Conservation (phyloP, 2,888 invertebrate genomes). For the Scelioninae gen. 2 region DNA sequence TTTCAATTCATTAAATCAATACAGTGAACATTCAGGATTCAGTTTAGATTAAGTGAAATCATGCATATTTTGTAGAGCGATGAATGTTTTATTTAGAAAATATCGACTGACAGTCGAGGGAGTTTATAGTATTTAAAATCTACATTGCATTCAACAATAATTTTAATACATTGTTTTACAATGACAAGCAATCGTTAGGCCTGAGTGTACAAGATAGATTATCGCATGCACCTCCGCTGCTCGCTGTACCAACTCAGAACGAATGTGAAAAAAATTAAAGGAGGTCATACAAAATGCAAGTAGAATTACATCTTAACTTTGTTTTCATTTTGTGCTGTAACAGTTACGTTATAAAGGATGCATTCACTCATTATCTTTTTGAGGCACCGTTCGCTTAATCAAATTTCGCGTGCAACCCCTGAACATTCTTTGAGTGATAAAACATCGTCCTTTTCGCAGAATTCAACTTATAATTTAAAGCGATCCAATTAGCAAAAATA, state of each 20-base stretch:
- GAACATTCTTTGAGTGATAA: conserved; percentile 3
- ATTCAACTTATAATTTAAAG: conserved; percentile 44
- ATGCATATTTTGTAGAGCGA: conserved; percentile 36
- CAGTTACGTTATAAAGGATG: conserved; percentile 38
- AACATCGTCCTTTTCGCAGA: conserved; percentile 17
- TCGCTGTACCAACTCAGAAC: conserved; percentile 28
- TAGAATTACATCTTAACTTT: conserved; percentile 22
- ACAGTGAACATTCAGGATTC: not conserved
- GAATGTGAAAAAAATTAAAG: conserved; percentile 26
- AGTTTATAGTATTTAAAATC: conserved; percentile 49
- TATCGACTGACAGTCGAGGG: conserved; percentile 50
- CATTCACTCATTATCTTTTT: conserved; percentile 3
- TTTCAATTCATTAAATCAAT: no score
- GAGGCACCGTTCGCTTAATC: conserved; percentile 16
- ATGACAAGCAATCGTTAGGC: conserved; percentile 41
- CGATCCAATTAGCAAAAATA: conserved; percentile 52
- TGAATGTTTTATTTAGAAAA: conserved; percentile 56
- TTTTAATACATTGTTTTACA: conserved; percentile 41
- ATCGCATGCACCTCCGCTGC: conserved; percentile 12
- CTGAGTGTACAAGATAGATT: conserved; percentile 27
- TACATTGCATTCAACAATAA: conserved; percentile 50
- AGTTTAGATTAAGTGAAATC: conserved; percentile 7
- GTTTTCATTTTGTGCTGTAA: conserved; percentile 47
- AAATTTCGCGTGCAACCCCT: conserved; percentile 5
- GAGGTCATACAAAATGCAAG: conserved; percentile 36